These are phyloP conservation scores for Ephydatia muelleri DNA, from an alignment of 37 sponge, comb jelly and placozoan species.

Conservation along the genomic window DNA sequence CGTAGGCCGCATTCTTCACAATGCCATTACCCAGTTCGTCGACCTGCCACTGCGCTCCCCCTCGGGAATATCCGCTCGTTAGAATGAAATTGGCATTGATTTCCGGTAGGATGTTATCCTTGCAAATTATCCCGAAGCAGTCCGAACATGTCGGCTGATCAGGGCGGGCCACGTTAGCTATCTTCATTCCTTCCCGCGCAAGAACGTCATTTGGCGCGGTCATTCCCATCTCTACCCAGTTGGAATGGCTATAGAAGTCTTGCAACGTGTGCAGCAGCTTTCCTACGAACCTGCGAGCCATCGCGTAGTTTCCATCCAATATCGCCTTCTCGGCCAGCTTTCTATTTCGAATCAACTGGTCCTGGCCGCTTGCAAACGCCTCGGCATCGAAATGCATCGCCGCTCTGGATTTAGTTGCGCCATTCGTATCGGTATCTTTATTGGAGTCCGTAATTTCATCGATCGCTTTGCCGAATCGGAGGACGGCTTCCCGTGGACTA, in stretches of 20 bases:
- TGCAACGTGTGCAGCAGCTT: slow-evolving; percentile 53
- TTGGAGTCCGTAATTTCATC: slow-evolving; percentile 31
- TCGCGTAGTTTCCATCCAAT: background rate
- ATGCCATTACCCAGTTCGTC: background rate
- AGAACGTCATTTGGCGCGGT: slow-evolving; percentile 4
- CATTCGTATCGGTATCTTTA: slow-evolving; percentile 16
- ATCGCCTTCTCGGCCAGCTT: slow-evolving; percentile 14
- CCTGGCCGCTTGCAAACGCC: slow-evolving; percentile 40
- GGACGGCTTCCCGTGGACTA: background rate
- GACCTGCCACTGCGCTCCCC: background rate
- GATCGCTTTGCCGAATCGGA: slow-evolving; percentile 20
- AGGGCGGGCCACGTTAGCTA: slow-evolving; percentile 23
- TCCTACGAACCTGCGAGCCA: slow-evolving; percentile 33
- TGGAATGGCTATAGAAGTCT: slow-evolving; percentile 62
- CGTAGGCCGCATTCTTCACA: background rate
- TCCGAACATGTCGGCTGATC: slow-evolving; percentile 16
- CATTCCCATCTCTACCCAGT: slow-evolving; percentile 52
- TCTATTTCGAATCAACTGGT: slow-evolving; percentile 12
- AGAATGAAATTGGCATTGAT: background rate
- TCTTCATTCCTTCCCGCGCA: background rate
- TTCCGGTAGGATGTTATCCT: background rate
- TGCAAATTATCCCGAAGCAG: slow-evolving; percentile 15
- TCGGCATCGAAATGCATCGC: slow-evolving; percentile 55
- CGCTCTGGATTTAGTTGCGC: background rate
- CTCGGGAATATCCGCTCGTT: slow-evolving; percentile 48